phyloP scores from a whole-genome alignment of 2,797 vertebrate species.

The Muraenolepis orangiensis region DNA sequence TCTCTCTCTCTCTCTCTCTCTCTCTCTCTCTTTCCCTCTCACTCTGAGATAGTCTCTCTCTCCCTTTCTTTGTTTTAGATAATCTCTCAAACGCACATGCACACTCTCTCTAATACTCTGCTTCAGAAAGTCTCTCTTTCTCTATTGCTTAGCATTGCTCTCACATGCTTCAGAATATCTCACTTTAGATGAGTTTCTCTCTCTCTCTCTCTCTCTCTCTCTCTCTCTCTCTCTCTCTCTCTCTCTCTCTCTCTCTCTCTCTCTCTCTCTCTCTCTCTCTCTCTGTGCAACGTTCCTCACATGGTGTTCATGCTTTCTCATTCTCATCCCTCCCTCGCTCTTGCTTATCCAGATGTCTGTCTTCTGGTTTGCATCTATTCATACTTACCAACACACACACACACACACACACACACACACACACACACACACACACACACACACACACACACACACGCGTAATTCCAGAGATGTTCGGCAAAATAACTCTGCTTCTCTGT shows the following conservation, averaged over 20 bases:
- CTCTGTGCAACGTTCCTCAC: too few relatives aligned
- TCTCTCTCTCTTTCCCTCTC: slow-evolving; percentile 3
- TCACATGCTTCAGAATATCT: too few relatives aligned
- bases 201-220: background rate
- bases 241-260: slow-evolving; percentile 4
- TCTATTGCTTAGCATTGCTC: too few relatives aligned
- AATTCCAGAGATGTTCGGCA: slow-evolving; percentile 42
- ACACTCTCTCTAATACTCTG: too few relatives aligned
- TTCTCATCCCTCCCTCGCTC: background rate
- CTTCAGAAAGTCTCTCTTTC: too few relatives aligned
- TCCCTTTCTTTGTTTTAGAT: too few relatives aligned
- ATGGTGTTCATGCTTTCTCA: too few relatives aligned
- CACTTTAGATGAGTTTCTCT: too few relatives aligned
- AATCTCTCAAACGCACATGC: too few relatives aligned
- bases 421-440: background rate
- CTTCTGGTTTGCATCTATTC: slow-evolving; percentile 17
- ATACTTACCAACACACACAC: background rate
- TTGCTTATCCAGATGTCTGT: background rate
- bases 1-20: slow-evolving; percentile 6
- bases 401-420: background rate
- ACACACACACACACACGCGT: background rate
- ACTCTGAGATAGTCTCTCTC: too few relatives aligned
- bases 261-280: background rate
- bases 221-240: slow-evolving; percentile 6
- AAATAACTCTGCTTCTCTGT: slow-evolving; percentile 19